Percentiles rank a stretch among this genome's conserved stretches.
These are phyloP conservation scores for Eospalax fontanierii DNA, from an alignment of 2,797 vertebrate species.

Conservation along the genomic window DNA sequence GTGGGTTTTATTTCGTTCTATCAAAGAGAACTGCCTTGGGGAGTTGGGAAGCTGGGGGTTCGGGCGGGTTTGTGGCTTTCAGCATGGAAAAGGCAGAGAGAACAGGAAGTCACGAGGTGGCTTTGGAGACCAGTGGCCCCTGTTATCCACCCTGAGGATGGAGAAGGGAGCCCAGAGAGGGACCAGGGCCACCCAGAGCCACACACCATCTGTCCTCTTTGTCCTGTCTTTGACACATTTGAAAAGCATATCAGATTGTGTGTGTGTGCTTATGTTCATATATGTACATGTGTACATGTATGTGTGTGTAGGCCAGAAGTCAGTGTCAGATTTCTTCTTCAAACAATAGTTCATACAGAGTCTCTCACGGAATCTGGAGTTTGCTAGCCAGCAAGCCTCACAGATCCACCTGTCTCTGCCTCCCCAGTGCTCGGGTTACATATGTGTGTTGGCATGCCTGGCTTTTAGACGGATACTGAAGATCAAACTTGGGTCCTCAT, in stretches of 20 bases:
- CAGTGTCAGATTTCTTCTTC: too few species aligned
- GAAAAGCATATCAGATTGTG: neutral
- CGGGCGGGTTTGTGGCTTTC: neutral
- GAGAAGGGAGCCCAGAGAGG: neutral
- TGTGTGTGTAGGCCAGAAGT: neutral
- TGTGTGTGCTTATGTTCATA: neutral
- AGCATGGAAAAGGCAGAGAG: neutral
- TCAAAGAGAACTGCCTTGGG: constrained; percentile 29
- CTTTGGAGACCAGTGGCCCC: accelerated
- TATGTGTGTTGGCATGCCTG: too few species aligned
- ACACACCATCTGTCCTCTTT: neutral
- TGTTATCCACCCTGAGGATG: neutral
- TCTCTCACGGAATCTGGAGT: neutral
- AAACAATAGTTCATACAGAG: too few species aligned
- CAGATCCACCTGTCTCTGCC: neutral
- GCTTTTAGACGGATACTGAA: neutral
- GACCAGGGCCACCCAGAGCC: accelerated
- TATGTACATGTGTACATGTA: too few species aligned
- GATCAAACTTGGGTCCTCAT: neutral
- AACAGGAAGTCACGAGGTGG: neutral
- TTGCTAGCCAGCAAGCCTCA: neutral
- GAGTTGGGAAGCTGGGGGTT: constrained; percentile 19
- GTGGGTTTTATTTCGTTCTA: constrained; percentile 63
- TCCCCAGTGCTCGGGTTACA: neutral
- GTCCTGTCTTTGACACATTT: neutral